Evolutionary conservation across 2,797 vertebrate genomes (phyloP).

Genomic region (Xenopus petersii): DNA sequence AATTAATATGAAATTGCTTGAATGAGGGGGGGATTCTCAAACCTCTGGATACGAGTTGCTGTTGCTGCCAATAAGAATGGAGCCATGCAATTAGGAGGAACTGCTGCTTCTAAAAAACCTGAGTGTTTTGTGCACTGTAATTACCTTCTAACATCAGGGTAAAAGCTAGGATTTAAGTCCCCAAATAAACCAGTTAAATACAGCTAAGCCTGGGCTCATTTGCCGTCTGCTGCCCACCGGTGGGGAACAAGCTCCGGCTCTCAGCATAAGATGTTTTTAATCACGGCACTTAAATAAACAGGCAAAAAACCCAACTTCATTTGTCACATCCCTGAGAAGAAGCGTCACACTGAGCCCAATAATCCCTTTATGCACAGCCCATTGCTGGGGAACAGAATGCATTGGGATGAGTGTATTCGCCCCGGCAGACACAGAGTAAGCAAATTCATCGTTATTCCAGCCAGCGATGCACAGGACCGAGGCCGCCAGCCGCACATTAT

Average conservation of each 20-base stretch:
- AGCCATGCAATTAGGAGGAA: neutral
- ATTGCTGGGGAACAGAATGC: too few species aligned
- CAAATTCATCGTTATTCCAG: too few species aligned
- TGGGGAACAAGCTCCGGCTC: neutral
- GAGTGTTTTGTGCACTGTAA: neutral
- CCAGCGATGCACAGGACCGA: too few species aligned
- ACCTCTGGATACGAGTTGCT: too few species aligned
- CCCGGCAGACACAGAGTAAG: too few species aligned
- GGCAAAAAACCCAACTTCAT: neutral
- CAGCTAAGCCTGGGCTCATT: neutral
- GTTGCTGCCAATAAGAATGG: neutral
- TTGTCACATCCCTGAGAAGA: slow-evolving; percentile 23
- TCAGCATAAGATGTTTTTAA: neutral
- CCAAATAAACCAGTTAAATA: neutral
- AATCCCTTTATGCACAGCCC: neutral
- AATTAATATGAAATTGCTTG: too few species aligned
- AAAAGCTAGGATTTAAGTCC: neutral
- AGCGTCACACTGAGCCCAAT: slow-evolving; percentile 27
- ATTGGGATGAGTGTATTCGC: too few species aligned
- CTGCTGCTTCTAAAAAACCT: neutral
- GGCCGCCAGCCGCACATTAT: too few species aligned
- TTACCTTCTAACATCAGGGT: neutral
- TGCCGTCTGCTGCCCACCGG: neutral
- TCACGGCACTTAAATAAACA: slow-evolving; percentile 26
- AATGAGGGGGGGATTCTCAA: too few species aligned